Evolutionary conservation across 64 coral and sea anemone species (phyloP), one percentile per base, ranked within the genome.

Genomic region (Montipora cactus): DNA sequence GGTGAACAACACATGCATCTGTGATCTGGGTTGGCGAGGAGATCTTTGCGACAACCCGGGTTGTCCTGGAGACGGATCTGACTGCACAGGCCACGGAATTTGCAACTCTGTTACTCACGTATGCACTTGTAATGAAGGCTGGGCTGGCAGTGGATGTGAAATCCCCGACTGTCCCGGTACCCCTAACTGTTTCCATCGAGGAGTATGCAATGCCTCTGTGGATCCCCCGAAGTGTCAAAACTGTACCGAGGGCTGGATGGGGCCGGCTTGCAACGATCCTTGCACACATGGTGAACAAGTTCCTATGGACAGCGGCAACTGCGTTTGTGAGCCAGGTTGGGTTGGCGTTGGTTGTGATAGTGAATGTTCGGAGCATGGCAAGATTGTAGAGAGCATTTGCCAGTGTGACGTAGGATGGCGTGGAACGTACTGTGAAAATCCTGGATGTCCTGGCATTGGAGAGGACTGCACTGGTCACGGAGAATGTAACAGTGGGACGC

Each of bases 331-430:
- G 18, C 88, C 88, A 53, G 97, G 97, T 2, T 98, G 92, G 88
- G 92, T 94, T 12, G 97, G 97, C 45, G 91, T 95, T 49, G 97
- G 97, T 2, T 98, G 97, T 45, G 79, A 98, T 77, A 98, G 97
- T 21, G 97, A 98, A 72, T 98, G 97, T 78, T 98, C 97, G 68
- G 97, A 90, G 11, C 94, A 98, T 89, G 97, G 97, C 44, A 96
- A 69, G 47, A 83, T 98, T 46, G 76, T 91, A 6, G 88, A 84
- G 50, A 77, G 50, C 66, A 75, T 67, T 25, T 98, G 97, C 67
- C 47, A 94, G 59, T 98, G 97, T 77, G 61, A 94, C 45, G 79
- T 81, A 44, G 97, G 94, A 66, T 98, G 97, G 97, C 89, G 97
- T 67, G 97, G 97, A 76, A 88, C 88, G 12, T 76, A 90, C 22